Conservation (phyloP, 2,888 invertebrate species). For the Trachelus troglodyta region DNA sequence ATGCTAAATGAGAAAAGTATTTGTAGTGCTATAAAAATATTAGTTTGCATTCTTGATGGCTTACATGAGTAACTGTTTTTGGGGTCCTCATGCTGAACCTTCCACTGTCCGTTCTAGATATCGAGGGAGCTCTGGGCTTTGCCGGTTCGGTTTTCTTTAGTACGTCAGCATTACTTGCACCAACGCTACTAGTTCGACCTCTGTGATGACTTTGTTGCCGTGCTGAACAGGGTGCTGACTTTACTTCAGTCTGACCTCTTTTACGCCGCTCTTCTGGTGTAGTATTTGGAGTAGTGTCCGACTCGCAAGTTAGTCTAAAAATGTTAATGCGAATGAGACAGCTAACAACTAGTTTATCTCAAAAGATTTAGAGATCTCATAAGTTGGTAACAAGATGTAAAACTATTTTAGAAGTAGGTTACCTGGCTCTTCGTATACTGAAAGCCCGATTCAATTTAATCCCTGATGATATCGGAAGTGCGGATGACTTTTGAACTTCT, state of each 20-base stretch:
- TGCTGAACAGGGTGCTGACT: conserved; percentile 35
- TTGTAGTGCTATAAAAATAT: neutral
- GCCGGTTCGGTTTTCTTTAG: conserved; percentile 44
- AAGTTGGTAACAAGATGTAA: neutral
- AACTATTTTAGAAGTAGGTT: conserved; percentile 5
- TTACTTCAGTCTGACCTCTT: conserved; percentile 45
- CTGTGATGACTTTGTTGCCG: conserved; percentile 47
- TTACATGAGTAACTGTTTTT: conserved; percentile 48
- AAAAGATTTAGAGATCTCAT: no score
- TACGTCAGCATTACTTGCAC: conserved; percentile 40
- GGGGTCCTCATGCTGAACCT: conserved; percentile 74
- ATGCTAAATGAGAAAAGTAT: conserved; percentile 24
- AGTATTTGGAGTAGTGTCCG: conserved; percentile 55
- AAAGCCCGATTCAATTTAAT: conserved; percentile 55
- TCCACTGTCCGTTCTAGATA: conserved; percentile 74
- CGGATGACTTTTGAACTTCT: conserved; percentile 39
- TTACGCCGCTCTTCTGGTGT: conserved; percentile 53
- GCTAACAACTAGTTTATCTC: no score
- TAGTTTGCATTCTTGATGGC: neutral
- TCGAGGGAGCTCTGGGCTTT: conserved; percentile 56
- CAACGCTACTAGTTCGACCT: conserved; percentile 41
- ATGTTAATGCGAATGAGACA: neutral
- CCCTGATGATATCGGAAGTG: conserved; percentile 46
- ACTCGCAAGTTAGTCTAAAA: conserved; percentile 46
- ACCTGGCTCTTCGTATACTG: conserved; percentile 54